A percentile compares a stretch with the other conserved stretches of the same genome.
These are phyloP conservation scores for Cnemophilus loriae DNA, from an alignment of 2,113 vertebrate species.

Conservation along the genomic window DNA sequence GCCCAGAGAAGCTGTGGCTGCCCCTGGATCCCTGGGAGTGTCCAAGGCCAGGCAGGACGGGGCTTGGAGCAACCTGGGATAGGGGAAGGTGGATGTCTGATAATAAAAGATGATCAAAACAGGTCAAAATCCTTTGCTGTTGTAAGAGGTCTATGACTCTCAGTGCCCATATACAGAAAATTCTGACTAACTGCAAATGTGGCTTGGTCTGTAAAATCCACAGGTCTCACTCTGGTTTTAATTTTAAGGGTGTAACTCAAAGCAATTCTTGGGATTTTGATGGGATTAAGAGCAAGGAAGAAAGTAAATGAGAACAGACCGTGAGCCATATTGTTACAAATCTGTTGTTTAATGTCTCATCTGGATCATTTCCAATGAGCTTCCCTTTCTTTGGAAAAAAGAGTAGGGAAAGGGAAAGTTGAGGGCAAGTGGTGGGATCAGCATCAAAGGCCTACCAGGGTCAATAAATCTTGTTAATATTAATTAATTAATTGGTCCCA, in stretches of 20 bases:
- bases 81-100: not conserved
- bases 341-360: not conserved
- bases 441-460: not conserved
- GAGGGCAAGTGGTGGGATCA: not conserved
- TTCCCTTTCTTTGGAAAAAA: not conserved
- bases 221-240: not conserved
- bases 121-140: not conserved
- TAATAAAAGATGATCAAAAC: not conserved
- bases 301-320: not conserved
- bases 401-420: not conserved
- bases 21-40: not conserved
- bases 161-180: not conserved
- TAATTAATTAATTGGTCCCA: not conserved
- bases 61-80: not conserved
- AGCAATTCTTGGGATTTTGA: not conserved
- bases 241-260: not conserved
- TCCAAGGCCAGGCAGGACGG: not conserved
- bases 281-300: not conserved
- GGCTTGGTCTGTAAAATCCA: not conserved
- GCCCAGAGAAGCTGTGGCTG: not conserved
- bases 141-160: not conserved
- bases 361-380: not conserved
- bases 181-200: not conserved
- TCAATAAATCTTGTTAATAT: not conserved
- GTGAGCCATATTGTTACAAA: not conserved